These are phyloP conservation scores for Dolichoris vasculosae DNA, from an alignment of 1,140 invertebrate genomes.

Conservation along the genomic window DNA sequence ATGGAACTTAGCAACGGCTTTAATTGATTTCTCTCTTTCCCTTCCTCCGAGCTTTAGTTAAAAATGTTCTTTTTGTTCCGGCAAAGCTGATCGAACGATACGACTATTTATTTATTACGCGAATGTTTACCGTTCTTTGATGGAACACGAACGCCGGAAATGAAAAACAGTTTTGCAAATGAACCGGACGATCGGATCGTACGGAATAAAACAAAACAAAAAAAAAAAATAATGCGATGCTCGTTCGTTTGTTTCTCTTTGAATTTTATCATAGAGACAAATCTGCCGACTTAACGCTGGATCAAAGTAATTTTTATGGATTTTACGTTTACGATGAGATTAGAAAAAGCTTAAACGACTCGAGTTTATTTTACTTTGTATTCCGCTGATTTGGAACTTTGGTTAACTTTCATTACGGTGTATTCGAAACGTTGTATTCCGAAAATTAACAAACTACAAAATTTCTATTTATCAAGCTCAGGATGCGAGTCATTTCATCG, in stretches of 20 bases:
- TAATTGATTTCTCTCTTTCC: background rate
- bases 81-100: background rate
- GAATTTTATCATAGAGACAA: too few relatives aligned
- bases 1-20: slow-evolving; percentile 2
- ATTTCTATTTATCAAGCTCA: background rate
- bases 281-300: too few relatives aligned
- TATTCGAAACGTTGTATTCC: background rate
- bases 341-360: too few relatives aligned
- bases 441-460: background rate
- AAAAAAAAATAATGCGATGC: background rate
- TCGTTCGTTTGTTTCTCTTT: too few relatives aligned
- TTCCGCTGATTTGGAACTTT: background rate
- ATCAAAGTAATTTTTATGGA: too few relatives aligned
- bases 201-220: too few relatives aligned
- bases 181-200: too few relatives aligned
- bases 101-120: background rate
- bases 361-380: too few relatives aligned
- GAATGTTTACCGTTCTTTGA: background rate
- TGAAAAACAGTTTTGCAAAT: background rate
- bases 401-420: background rate
- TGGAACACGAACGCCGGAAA: background rate
- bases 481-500: background rate
- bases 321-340: too few relatives aligned
- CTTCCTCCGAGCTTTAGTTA: background rate
- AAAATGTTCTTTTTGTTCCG: background rate